Conservation (phyloP, 1,140 invertebrate genomes). For the Nomia melanderi region DNA sequence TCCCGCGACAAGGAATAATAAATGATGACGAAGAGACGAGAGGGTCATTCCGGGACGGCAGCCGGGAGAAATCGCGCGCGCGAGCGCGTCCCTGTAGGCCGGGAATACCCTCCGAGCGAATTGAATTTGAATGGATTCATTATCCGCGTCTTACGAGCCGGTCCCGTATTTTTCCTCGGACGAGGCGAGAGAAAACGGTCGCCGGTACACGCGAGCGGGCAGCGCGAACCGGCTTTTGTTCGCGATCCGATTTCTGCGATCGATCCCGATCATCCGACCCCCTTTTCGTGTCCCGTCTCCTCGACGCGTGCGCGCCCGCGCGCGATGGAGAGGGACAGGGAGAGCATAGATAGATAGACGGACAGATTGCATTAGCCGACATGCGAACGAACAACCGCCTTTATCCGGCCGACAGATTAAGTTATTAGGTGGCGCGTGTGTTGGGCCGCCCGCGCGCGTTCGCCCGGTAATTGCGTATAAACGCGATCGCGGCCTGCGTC, state of each 20-base stretch:
- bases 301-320: slow-evolving; percentile 6
- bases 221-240: slow-evolving; percentile 41
- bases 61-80: neutral
- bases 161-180: slow-evolving; percentile 2
- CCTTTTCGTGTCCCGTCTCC: slow-evolving; percentile 27
- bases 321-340: too few species aligned
- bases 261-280: slow-evolving; percentile 51
- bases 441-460: neutral
- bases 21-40: neutral
- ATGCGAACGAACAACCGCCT: neutral
- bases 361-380: too few species aligned
- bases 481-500: neutral
- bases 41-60: neutral
- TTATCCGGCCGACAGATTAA: neutral
- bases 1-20: neutral
- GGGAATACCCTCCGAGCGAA: slow-evolving; percentile 34
- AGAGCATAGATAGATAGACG: too few species aligned
- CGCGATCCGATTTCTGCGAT: slow-evolving; percentile 34
- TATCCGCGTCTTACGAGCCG: slow-evolving; percentile 26
- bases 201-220: slow-evolving; percentile 12
- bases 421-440: neutral
- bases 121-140: slow-evolving; percentile 62
- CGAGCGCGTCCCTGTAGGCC: neutral
- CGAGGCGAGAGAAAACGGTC: neutral
- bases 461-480: slow-evolving; percentile 9